Conservation (phyloP, 2,797 vertebrate genomes). For the Schizothorax lantsangensis region DNA sequence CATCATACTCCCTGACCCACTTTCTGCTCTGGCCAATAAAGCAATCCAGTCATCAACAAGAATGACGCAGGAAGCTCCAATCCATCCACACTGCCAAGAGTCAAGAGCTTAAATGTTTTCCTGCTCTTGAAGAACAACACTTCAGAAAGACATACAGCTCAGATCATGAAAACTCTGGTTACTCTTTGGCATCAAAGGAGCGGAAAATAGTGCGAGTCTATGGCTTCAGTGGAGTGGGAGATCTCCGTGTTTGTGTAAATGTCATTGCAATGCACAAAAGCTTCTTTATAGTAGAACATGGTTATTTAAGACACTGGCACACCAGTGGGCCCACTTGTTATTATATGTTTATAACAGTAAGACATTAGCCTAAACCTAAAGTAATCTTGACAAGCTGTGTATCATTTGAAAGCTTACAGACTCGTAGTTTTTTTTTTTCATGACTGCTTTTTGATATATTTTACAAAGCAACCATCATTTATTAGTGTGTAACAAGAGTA, state of each 20-base stretch:
- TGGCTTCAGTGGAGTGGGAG: not conserved
- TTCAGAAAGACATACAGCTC: not conserved
- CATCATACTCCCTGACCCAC: conserved; percentile 35
- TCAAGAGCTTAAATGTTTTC: not conserved
- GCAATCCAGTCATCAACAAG: conserved; percentile 34
- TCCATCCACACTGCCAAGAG: conserved; percentile 4
- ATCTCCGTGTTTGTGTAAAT: not conserved
- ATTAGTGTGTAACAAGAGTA: not conserved
- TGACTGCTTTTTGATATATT: not conserved
- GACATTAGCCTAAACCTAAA: too few species aligned
- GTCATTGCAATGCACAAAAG: not conserved
- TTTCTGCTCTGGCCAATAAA: conserved; percentile 44
- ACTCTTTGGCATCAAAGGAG: conserved; percentile 4
- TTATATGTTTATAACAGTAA: not conserved
- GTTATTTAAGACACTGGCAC: not conserved
- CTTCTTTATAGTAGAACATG: not conserved
- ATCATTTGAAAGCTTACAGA: not conserved
- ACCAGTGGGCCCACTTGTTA: not conserved
- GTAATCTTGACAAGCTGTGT: not conserved
- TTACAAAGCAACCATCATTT: not conserved
- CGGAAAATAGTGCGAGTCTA: not conserved
- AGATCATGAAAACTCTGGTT: not conserved
- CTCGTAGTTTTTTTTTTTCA: not conserved
- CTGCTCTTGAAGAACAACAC: not conserved
- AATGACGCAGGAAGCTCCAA: conserved; percentile 7